phyloP scores from a whole-genome alignment of 2,797 vertebrate genomes.

The Lithobates sylvaticus region DNA sequence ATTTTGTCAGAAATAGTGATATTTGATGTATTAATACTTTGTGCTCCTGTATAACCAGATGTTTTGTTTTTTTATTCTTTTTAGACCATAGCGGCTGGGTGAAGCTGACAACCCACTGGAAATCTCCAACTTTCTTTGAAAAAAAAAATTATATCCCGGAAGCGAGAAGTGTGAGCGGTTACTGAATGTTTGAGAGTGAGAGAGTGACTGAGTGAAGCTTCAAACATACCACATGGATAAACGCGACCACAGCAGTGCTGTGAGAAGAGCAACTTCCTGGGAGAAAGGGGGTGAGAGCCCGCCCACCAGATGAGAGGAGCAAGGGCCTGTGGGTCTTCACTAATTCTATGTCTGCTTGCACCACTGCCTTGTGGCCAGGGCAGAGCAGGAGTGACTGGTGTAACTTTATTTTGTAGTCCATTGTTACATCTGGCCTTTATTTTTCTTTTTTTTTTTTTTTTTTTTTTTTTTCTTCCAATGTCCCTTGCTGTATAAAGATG shows the following conservation, averaged over 20 bases:
- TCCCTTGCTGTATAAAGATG: slow-evolving; percentile 10
- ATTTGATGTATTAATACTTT: not conserved
- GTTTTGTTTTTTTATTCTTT: slow-evolving; percentile 34
- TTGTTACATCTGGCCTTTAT: slow-evolving; percentile 43
- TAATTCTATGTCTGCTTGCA: slow-evolving; percentile 67
- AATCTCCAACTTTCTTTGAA: slow-evolving; percentile 87
- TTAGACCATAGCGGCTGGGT: slow-evolving; percentile 80
- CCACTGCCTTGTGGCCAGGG: slow-evolving; percentile 69
- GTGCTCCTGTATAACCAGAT: not conserved
- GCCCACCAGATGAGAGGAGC: slow-evolving; percentile 48
- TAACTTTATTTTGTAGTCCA: slow-evolving; percentile 43
- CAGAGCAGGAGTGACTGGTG: slow-evolving; percentile 68
- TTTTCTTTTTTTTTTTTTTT: not conserved
- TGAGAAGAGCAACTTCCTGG: slow-evolving; percentile 62
- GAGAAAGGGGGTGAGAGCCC: slow-evolving; percentile 67
- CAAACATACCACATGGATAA: slow-evolving; percentile 90
- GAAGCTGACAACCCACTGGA: slow-evolving; percentile 86
- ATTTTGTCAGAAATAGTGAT: not conserved
- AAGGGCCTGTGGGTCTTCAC: slow-evolving; percentile 43
- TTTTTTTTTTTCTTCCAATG: not conserved
- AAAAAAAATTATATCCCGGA: slow-evolving; percentile 77
- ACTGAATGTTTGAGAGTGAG: slow-evolving; percentile 91
- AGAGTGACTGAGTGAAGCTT: slow-evolving; percentile 85
- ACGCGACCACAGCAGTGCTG: slow-evolving; percentile 78
- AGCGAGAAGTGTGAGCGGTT: slow-evolving; percentile 89